Evolutionary conservation across 2,113 vertebrate genomes (phyloP).

Genomic region (Plectropomus leopardus): DNA sequence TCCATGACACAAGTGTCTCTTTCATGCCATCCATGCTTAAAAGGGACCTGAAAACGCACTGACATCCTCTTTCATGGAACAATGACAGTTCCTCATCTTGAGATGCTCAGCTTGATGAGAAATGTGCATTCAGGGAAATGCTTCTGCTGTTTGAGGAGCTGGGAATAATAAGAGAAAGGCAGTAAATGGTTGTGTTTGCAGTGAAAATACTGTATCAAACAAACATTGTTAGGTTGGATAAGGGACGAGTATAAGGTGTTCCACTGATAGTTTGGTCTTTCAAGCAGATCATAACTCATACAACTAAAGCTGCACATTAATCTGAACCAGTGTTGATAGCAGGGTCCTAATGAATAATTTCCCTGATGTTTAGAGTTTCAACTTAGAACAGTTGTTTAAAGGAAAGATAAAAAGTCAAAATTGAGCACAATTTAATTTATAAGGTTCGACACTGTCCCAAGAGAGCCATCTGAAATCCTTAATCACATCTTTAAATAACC

Average conservation of each 20-base stretch:
- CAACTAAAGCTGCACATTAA: background rate
- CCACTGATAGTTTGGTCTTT: background rate
- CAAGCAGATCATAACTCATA: background rate
- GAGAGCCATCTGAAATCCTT: no score
- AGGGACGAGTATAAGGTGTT: background rate
- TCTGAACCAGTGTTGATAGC: background rate
- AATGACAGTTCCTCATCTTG: conserved; percentile 28
- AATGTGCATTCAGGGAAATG: conserved; percentile 35
- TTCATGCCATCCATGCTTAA: conserved; percentile 30
- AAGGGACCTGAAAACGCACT: conserved; percentile 24
- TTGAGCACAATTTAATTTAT: no score
- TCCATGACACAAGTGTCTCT: background rate
- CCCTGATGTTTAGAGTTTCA: no score
- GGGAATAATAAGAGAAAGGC: conserved; percentile 3
- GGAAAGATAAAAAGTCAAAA: no score
- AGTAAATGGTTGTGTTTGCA: background rate
- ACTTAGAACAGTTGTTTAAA: no score
- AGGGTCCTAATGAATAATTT: no score
- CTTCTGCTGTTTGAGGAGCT: conserved; percentile 13
- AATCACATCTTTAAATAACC: no score
- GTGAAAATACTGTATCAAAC: background rate
- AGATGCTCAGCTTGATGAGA: conserved; percentile 37
- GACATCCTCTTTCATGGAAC: conserved; percentile 24
- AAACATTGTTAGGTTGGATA: background rate
- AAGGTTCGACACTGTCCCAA: no score